phyloP scores from a whole-genome alignment of 2,113 vertebrate species.

The Brachirus orientalis region DNA sequence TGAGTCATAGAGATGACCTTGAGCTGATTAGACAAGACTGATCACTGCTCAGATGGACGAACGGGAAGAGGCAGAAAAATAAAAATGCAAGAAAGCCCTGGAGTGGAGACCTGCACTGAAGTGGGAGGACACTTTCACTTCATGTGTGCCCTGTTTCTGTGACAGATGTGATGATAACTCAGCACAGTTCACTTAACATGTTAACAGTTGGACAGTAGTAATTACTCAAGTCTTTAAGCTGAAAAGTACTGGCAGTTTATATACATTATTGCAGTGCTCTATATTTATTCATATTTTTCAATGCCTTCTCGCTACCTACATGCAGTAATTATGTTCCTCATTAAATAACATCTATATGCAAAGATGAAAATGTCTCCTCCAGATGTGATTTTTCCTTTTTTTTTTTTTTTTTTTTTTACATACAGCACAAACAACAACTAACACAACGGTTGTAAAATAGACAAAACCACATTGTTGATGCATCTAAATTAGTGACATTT shows the following conservation, averaged over 20 bases:
- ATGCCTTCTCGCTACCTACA: not conserved
- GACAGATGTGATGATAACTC: constrained; percentile 19
- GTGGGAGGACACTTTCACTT: constrained; percentile 31
- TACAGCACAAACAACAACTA: no score
- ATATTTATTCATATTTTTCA: not conserved
- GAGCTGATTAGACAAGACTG: constrained; percentile 49
- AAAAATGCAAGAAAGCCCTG: no score
- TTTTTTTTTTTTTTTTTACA: no score
- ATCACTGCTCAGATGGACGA: constrained; percentile 20
- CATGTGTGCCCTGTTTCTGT: constrained; percentile 3
- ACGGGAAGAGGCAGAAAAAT: no score
- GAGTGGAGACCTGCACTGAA: constrained; percentile 9
- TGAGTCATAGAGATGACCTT: constrained; percentile 48
- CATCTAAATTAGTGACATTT: no score
- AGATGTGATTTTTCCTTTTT: constrained; percentile 1
- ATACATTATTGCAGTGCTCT: not conserved
- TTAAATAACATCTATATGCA: not conserved
- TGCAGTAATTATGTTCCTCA: not conserved
- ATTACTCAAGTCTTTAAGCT: constrained; percentile 25
- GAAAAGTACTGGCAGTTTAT: no score
- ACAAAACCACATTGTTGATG: no score
- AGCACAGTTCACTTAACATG: no score
- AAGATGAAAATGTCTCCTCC: not conserved
- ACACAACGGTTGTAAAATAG: not conserved
- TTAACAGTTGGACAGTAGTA: not conserved